phyloP scores from a whole-genome alignment of 2,797 vertebrate genomes.

The Pangasius macronema region DNA sequence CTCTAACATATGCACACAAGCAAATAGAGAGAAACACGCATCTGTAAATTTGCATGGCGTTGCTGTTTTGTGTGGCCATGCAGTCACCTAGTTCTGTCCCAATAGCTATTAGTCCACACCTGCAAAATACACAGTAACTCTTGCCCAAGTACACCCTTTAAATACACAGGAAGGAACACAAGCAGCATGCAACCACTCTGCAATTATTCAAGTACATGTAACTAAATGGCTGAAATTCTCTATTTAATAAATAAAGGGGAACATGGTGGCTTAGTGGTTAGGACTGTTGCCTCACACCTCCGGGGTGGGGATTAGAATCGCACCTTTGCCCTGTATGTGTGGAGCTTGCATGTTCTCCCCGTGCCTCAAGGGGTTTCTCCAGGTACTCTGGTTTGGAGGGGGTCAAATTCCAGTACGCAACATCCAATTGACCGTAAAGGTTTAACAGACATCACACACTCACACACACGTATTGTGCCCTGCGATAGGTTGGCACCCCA shows the following conservation, averaged over 20 bases:
- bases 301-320: no score
- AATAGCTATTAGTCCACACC: conserved; percentile 43
- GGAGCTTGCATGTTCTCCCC: no score
- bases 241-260: no score
- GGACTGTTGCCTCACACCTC: no score
- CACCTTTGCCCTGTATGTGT: no score
- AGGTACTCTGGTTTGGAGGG: no score
- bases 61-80: not conserved
- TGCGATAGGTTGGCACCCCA: not conserved
- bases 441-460: no score
- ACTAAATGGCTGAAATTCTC: not conserved
- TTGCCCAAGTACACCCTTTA: conserved; percentile 41
- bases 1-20: not conserved
- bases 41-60: not conserved
- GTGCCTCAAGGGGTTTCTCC: no score
- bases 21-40: not conserved
- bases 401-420: no score
- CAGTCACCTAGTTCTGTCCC: not conserved
- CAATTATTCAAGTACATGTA: not conserved
- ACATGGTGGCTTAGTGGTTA: no score
- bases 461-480: no score
- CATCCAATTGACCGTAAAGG: no score
- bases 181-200: conserved; percentile 1
- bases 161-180: conserved; percentile 30
- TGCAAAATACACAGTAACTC: conserved; percentile 51